Conservation (phyloP, 2,888 invertebrate genomes). For the Meta bourneti region DNA sequence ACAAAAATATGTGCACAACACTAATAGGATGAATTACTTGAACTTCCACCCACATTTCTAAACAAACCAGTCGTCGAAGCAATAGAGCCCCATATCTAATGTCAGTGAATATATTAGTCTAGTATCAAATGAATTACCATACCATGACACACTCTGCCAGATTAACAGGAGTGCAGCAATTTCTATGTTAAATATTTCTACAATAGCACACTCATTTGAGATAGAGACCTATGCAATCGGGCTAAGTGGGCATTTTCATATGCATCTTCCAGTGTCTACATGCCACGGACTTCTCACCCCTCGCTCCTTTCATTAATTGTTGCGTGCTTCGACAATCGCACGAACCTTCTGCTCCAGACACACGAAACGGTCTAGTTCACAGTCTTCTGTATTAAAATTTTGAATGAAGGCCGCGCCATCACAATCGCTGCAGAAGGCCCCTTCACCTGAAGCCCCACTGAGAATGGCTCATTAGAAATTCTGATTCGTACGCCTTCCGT, state of each 20-base stretch:
- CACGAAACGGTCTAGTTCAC: constrained; percentile 20
- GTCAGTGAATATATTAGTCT: not conserved
- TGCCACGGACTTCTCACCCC: constrained; percentile 13
- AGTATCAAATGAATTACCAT: constrained; percentile 13
- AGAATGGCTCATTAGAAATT: constrained; percentile 66
- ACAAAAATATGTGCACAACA: too few relatives aligned
- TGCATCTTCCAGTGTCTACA: constrained; percentile 21
- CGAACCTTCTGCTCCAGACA: constrained; percentile 25
- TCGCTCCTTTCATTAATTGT: constrained; percentile 55
- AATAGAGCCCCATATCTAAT: too few relatives aligned
- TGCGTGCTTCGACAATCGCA: constrained; percentile 47
- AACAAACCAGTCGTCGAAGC: too few relatives aligned
- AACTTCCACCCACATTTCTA: too few relatives aligned
- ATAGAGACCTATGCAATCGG: not conserved
- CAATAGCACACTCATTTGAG: constrained; percentile 10
- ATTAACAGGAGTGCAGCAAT: constrained; percentile 9
- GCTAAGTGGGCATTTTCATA: constrained; percentile 27
- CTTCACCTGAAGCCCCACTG: not conserved
- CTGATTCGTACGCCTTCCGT: constrained; percentile 42
- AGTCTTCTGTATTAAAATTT: constrained; percentile 47
- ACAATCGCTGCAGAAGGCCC: constrained; percentile 3
- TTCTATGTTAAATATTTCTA: constrained; percentile 11
- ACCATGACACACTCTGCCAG: not conserved
- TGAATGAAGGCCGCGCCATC: constrained; percentile 39
- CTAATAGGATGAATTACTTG: too few relatives aligned